Conservation (phyloP, 2,888 invertebrate species). For the Rhingia rostrata region DNA sequence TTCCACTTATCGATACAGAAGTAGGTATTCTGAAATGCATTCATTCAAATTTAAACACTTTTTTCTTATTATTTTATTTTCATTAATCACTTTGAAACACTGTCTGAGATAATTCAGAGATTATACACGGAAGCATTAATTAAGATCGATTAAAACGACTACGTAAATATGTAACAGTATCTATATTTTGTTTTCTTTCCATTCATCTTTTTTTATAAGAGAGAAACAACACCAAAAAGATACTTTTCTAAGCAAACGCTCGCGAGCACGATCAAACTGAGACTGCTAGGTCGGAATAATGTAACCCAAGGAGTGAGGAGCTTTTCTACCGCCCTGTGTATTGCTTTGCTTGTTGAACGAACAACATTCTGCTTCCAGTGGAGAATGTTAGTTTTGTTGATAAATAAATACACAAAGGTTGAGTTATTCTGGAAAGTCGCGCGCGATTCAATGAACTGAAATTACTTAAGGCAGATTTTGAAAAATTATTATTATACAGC, state of each 20-base stretch:
- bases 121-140: slow-evolving; percentile 51
- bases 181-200: neutral
- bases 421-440: slow-evolving; percentile 50
- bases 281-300: slow-evolving; percentile 63
- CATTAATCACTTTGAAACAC: slow-evolving; percentile 14
- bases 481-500: slow-evolving; percentile 23
- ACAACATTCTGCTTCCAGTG: slow-evolving; percentile 36
- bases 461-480: slow-evolving; percentile 43
- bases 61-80: slow-evolving; percentile 14
- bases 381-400: slow-evolving; percentile 56
- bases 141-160: slow-evolving; percentile 51
- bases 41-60: slow-evolving; percentile 10
- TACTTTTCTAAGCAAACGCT: slow-evolving; percentile 38
- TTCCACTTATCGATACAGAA: slow-evolving; percentile 59
- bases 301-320: slow-evolving; percentile 63
- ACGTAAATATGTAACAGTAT: slow-evolving; percentile 5
- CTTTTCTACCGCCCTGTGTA: slow-evolving; percentile 46
- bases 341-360: slow-evolving; percentile 50
- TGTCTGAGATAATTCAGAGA: slow-evolving; percentile 11
- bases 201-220: slow-evolving; percentile 5
- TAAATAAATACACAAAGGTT: slow-evolving; percentile 52
- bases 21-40: slow-evolving; percentile 8
- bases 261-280: slow-evolving; percentile 63
- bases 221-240: neutral
- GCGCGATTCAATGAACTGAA: slow-evolving; percentile 62